Conservation (phyloP, 2,113 vertebrate species). For the Girardinichthys multiradiatus region DNA sequence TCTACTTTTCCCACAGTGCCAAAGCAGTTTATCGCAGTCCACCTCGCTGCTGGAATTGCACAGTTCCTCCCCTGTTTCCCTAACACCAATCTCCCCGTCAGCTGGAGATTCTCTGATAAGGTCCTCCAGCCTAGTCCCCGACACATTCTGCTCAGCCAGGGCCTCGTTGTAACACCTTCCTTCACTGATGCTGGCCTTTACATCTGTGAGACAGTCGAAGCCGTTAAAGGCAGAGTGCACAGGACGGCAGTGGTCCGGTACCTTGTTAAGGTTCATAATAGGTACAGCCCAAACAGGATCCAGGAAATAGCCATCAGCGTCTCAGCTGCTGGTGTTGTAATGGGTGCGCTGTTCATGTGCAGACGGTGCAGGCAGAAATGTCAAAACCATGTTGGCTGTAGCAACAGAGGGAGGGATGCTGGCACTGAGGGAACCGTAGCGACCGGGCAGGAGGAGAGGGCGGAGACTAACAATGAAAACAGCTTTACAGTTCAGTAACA, state of each 20-base stretch:
- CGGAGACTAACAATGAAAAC: neutral
- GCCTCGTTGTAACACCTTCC: slow-evolving; percentile 30
- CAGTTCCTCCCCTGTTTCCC: slow-evolving; percentile 43
- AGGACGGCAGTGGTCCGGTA: slow-evolving; percentile 18
- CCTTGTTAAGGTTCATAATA: slow-evolving; percentile 15
- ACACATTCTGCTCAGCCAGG: slow-evolving; percentile 28
- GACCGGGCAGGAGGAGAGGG: neutral
- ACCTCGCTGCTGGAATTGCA: neutral
- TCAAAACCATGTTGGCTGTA: neutral
- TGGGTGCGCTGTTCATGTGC: neutral
- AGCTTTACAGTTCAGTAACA: neutral
- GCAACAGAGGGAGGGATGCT: neutral
- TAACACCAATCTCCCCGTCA: slow-evolving; percentile 21
- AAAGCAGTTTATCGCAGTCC: neutral
- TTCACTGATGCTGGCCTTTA: slow-evolving; percentile 32
- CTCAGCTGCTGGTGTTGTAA: neutral
- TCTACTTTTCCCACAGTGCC: slow-evolving; percentile 3
- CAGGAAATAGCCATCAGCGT: neutral
- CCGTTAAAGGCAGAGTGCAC: slow-evolving; percentile 30
- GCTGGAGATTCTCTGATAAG: slow-evolving; percentile 6
- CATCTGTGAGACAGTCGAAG: slow-evolving; percentile 41
- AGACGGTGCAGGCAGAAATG: neutral
- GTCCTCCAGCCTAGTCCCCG: slow-evolving; percentile 1
- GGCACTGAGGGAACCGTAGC: neutral
- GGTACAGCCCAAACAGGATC: rapidly evolving